Evolutionary conservation across 2,113 vertebrate genomes (phyloP), one percentile per base, ranked within the genome.

Genomic region (Macquaria australasica): DNA sequence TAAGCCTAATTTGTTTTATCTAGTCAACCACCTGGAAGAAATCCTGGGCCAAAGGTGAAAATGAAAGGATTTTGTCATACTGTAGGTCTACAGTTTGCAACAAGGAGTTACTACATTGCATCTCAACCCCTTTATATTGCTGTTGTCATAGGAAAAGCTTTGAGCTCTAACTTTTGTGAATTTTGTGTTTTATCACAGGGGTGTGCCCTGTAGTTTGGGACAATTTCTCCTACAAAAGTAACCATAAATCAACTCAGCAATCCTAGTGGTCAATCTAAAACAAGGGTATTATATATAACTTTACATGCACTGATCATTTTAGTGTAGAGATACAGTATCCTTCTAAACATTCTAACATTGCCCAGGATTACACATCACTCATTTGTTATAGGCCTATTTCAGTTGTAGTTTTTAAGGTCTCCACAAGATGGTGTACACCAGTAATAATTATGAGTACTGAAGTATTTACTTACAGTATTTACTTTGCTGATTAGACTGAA

Each of bases 401-500:
- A 73, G n/a, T n/a, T 92, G 87, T 84, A 87, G 66, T 93, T 90
- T 79, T 77, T 10, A 6, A 75, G 34, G 39, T 34, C 55, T 77
- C 93, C 94, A 95, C 92, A 89, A 94, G 94, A 94, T 94, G 93
- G 93, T 53, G 88, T 68, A 75, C 85, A 89, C 43, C 3, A 72
- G 64, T 85, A 88, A 81, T 77, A 70, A 28, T 76, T 39, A 28
- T 73, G 58, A 14, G 41, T 50, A 8, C 1, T 62, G 55, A 15
- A 28, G 37, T 63, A 41, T 80, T 55, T 23, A 73, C 58, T 28
- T 48, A 23, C 34, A 51, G 41, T 28, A 31, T 60, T 84, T 23
- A 21, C 34, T 55, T 31, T 79, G 59, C 59, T 64, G 28, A 67
- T 59, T 48, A 18, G 25, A 58, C 28, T 76, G 63, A 71, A 50